Percentiles rank a stretch among this genome's conserved stretches.
These are phyloP conservation scores for Dryoscopus gambensis DNA, from an alignment of 2,113 vertebrate genomes.

Conservation along the genomic window DNA sequence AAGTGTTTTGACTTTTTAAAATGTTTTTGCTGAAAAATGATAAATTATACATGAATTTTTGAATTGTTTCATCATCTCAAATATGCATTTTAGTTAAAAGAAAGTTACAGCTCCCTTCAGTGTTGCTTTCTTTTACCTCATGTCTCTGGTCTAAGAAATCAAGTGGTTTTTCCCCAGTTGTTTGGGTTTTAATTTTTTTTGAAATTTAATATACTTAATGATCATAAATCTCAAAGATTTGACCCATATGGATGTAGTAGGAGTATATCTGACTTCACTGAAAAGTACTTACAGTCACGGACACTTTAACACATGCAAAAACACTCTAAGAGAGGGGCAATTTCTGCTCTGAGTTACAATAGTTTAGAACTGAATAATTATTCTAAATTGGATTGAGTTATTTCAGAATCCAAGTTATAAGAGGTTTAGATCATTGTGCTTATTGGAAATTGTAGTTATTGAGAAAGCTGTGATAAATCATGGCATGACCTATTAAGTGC, in stretches of 20 bases:
- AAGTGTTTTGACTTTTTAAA: conserved; percentile 60
- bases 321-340: not conserved
- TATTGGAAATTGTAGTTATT: not conserved
- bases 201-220: conserved; percentile 2
- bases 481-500: not conserved
- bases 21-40: conserved; percentile 36
- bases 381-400: not conserved
- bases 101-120: not conserved
- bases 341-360: not conserved
- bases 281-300: not conserved
- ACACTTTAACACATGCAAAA: rapidly evolving
- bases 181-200: conserved; percentile 9
- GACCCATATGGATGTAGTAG: not conserved
- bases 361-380: not conserved
- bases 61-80: conserved; percentile 45
- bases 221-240: not conserved
- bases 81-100: conserved; percentile 14
- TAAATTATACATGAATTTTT: conserved; percentile 57
- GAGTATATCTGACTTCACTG: not conserved
- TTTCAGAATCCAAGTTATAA: not conserved
- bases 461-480: not conserved
- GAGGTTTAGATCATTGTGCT: not conserved
- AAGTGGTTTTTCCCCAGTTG: not conserved
- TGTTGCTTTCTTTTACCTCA: not conserved
- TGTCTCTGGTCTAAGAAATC: not conserved